Evolutionary conservation across 2,888 invertebrate species (phyloP), one percentile per base, ranked within the genome.

Genomic region (Carpatolechia fugitivella): DNA sequence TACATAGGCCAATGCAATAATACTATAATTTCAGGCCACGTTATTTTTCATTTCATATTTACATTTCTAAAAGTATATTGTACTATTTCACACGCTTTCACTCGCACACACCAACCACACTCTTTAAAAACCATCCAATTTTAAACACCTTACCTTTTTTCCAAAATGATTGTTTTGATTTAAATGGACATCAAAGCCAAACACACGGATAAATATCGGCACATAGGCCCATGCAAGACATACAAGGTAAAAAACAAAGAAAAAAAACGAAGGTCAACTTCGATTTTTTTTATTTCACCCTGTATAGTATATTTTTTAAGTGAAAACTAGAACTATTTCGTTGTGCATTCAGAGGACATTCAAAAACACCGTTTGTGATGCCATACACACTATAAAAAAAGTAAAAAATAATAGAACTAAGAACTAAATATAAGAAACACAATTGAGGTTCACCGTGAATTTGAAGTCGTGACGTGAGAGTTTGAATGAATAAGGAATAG

Each of bases 261-360:
- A 40, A 13, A 16, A 40, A 40, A 14, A 40, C 6, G 16, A 40
- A 16, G 10, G 8, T 24, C 24, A 24, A 3, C 24, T 40, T 13
- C 7, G 38, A 16, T 40, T 40, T 40, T 18, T 18, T 16, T 38
- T 24, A 24, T 11, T 33, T 5, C 4, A 29, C 20, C 24, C 20
- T 57, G 49, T 16, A 40, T 13, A 3, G n/a, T n/a, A n/a, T n/a
- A 16, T 10, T 46, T 50, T 40, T 18, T 29, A n/a, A 30, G 57
- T 59, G 56, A 44, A 10, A 56, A 29, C 53, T 56, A 36, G 29
- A 46, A 41, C 30, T 55, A 41, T 60, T 59, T 50, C 59, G 62
- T 53, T 56, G 70, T 71, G 72, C 72, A 66, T 58, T 62, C 59
- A 36, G 55, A 58, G 55, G 56, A 66, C 63, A 65, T 61, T 62